phyloP scores from a whole-genome alignment of 2,888 invertebrate species.

The Leptinotarsa rubiginosa region DNA sequence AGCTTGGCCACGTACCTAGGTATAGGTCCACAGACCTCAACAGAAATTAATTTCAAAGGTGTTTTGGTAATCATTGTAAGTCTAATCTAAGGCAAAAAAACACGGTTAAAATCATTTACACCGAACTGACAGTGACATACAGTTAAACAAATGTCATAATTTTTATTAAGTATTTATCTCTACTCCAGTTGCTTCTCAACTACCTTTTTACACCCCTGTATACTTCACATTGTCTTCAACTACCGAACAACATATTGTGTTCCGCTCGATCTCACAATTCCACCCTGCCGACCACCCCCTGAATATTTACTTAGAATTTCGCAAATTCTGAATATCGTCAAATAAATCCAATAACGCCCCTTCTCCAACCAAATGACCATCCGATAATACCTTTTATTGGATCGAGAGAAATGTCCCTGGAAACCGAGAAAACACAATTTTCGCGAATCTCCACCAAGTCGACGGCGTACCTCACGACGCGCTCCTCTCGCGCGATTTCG shows the following conservation, averaged over 20 bases:
- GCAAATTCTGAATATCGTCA: background rate
- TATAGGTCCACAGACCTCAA: too few relatives aligned
- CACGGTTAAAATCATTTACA: too few relatives aligned
- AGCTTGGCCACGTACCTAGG: too few relatives aligned
- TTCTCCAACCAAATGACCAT: background rate
- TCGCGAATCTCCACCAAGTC: background rate
- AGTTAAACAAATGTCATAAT: too few relatives aligned
- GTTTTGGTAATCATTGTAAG: too few relatives aligned
- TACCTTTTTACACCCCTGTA: background rate
- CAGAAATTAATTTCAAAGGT: too few relatives aligned
- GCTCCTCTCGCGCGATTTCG: background rate
- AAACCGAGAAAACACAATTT: slow-evolving; percentile 18
- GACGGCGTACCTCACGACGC: background rate
- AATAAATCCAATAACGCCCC: background rate
- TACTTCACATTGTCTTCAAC: background rate
- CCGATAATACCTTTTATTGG: slow-evolving; percentile 12
- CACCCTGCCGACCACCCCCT: background rate
- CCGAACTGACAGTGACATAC: too few relatives aligned
- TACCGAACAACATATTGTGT: background rate
- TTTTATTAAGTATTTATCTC: background rate
- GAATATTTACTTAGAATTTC: slow-evolving; percentile 11
- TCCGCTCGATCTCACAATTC: slow-evolving; percentile 8
- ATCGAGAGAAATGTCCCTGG: slow-evolving; percentile 2
- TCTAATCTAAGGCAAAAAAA: too few relatives aligned
- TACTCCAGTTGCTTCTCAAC: background rate